Base-by-base conservation (phyloP, 1,140 invertebrate genomes). In the Megalonaias nervosa region DNA sequence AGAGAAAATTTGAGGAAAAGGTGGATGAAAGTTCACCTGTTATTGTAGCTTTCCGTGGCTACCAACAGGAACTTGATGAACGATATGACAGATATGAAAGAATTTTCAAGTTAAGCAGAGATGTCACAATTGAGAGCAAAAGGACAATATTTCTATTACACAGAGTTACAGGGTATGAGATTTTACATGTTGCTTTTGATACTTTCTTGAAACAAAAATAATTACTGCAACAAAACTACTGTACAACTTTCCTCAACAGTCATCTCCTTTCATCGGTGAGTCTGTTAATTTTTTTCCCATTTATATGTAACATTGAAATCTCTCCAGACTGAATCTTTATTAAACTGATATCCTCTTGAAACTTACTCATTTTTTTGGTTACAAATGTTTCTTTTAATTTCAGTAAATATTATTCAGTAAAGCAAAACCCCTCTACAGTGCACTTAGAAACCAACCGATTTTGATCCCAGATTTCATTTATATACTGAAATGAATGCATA, bases 41-140 rank as follows among this genome's bases (percentile, higher is more conserved):
- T 17, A 91, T 95, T 1, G 90, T 93, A 80, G 92, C 93, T 78
- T 97, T 97, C 88, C 92, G 91, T 76, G 80, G 87, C 11, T 95
- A 94, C 83, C 93, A 95, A 13, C 75, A 84, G 5, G 94, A 95
- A 84, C 91, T 98, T 13, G 96, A 96, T 84, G 90, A 92, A 0
- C 95, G 95, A 81, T 95, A 98, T 86, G 96, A 98, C 89, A 93
- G 95, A 83, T 94, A 95, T 87, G 97, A 98, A 87, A 91, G 95
- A 74, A 93, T 98, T 17, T 93, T 97, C 0, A 97, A 97, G 91
- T 89, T 95, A 1, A 94, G 95, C 77, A 91, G 97, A 65, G 97
- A 98, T 89, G 94, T 97, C n/a, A 97, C 96, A 2, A 97, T 97
- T 80, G 96, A 97, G 86, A 96, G 96, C 78, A 98, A 98, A 88